Evolutionary conservation across 2,797 vertebrate species (phyloP).

Genomic region (Toxotes lorentzi): DNA sequence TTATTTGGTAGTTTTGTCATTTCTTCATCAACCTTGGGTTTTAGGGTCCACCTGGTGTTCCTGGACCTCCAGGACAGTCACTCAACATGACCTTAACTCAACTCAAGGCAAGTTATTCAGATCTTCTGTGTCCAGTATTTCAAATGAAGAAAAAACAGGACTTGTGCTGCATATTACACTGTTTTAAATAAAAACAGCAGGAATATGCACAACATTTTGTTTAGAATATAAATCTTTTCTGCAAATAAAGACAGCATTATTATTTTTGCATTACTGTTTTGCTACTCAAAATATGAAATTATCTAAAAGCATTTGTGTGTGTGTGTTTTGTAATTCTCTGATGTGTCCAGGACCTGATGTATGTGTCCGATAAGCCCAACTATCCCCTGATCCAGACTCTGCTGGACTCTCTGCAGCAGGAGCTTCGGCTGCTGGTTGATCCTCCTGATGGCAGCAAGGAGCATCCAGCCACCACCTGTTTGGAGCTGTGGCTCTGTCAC

Average conservation of each 20-base stretch:
- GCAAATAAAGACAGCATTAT: neutral
- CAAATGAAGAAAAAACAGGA: neutral
- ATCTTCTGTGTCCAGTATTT: neutral
- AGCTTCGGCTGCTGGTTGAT: conserved; percentile 84
- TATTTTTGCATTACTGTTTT: neutral
- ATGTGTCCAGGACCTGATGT: conserved; percentile 82
- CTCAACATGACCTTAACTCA: conserved; percentile 84
- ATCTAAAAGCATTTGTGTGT: neutral
- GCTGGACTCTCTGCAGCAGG: conserved; percentile 84
- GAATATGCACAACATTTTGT: neutral
- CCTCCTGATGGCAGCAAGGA: conserved; percentile 90
- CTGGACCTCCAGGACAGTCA: conserved; percentile 83
- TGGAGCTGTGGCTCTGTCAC: conserved; percentile 91
- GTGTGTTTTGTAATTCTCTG: neutral
- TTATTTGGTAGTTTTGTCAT: neutral
- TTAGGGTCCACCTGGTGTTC: conserved; percentile 88
- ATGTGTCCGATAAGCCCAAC: conserved; percentile 85
- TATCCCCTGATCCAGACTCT: conserved; percentile 82
- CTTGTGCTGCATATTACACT: neutral
- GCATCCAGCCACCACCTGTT: conserved; percentile 89
- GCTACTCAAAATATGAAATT: neutral
- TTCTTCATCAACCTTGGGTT: conserved; percentile 36
- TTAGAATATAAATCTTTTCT: too few relatives aligned
- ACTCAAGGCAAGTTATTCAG: conserved; percentile 80
- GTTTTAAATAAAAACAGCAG: neutral